Base-by-base conservation (phyloP, 2,888 invertebrate species). In the Podotricha telesiphe region DNA sequence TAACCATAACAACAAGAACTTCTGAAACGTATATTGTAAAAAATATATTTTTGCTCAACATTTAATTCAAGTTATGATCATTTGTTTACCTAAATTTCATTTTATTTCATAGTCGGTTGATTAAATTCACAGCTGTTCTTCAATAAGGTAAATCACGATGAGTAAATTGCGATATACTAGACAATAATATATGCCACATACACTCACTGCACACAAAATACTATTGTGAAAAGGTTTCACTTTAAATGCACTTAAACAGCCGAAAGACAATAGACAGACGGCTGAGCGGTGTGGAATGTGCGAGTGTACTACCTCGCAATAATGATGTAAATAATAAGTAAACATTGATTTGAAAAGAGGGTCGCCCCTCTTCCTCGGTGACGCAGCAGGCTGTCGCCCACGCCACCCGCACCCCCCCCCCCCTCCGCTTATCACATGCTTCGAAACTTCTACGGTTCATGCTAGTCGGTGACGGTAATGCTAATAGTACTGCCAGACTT, bases 71-170 rank as follows among this genome's bases (percentile, higher is more conserved):
- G 55, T 45, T 45, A 17, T 20, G 34, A 20, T 19, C 15, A 28
- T 37, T 47, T 28, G 66, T 76, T 75, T 88, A 93, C 92, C 92
- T 88, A 90, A 86, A 85, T 92, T 89, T 91, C 92, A 93, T 93
- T 86, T 92, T 93, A 91, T 88, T 89, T 90, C 92, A 93, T 93
- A 86, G 82, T 89, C 84, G 77, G 77, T 74, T 82, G 82, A 84
- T 82, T 80, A 82, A 84, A 71, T 77, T 78, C 81, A 83, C 89
- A 86, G 89, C 86, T 85, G 84, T 83, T 84, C 76, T 79, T 75
- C 74, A 81, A 78, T 73, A 79, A 80, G 72, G 67, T 76, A 80
- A 28, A 74, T 78, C 74, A 73, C 47, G 73, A 76, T 78, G 73
- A 71, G 17, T 17, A 34, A 55, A 55, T 55, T 37, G 55, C 17